phyloP scores from a whole-genome alignment of 2,888 invertebrate genomes.

The Sarcophaga carnaria region DNA sequence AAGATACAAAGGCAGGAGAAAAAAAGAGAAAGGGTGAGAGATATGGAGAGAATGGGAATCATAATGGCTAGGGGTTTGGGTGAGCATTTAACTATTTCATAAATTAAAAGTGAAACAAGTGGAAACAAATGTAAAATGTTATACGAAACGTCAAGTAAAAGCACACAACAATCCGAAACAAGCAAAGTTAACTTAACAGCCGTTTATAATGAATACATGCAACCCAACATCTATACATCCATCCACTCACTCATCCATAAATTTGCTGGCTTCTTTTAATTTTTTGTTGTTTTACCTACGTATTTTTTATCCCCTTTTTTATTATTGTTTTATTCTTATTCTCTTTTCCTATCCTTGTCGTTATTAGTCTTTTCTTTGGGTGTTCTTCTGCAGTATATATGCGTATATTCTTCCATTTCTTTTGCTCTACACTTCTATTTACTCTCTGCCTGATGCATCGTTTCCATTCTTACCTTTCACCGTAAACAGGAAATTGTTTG shows the following conservation, averaged over 20 bases:
- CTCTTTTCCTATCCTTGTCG: background rate
- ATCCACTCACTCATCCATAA: no score
- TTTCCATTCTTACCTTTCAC: background rate
- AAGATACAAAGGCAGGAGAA: background rate
- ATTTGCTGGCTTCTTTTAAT: background rate
- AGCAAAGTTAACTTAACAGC: no score
- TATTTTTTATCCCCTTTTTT: conserved; percentile 31
- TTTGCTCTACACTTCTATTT: no score
- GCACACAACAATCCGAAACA: no score
- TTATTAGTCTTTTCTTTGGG: background rate
- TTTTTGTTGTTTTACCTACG: conserved; percentile 6
- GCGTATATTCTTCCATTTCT: no score
- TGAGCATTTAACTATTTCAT: conserved; percentile 65
- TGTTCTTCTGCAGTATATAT: background rate
- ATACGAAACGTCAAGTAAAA: background rate
- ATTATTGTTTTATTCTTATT: conserved; percentile 10
- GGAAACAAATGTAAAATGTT: background rate
- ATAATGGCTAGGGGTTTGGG: conserved; percentile 20
- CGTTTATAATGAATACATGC: background rate
- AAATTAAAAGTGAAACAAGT: conserved; percentile 57
- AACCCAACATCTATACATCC: no score
- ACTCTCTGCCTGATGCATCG: no score
- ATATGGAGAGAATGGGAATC: no score
- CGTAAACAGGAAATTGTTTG: conserved; percentile 49
- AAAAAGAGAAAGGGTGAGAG: no score